phyloP scores from a whole-genome alignment of 1,140 invertebrate genomes.

The Sogatella furcifera region DNA sequence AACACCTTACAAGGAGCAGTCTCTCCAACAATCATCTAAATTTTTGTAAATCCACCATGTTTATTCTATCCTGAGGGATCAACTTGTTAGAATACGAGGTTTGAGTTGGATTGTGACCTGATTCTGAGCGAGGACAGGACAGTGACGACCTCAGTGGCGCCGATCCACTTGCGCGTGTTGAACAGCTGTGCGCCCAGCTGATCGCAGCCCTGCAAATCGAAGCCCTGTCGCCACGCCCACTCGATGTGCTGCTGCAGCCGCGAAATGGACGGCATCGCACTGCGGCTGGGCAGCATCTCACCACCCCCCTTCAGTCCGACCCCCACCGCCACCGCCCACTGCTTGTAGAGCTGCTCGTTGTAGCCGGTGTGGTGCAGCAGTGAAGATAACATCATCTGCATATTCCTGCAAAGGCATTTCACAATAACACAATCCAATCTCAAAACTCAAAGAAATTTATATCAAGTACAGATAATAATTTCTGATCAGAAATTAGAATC shows the following conservation, averaged over 20 bases:
- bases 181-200: slow-evolving; percentile 68
- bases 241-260: slow-evolving; percentile 75
- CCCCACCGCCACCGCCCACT: slow-evolving; percentile 30
- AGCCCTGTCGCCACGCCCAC: slow-evolving; percentile 75
- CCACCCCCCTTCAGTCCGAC: too few species aligned
- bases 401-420: slow-evolving; percentile 66
- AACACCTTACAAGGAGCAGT: too few species aligned
- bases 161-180: slow-evolving; percentile 87
- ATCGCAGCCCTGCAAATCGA: slow-evolving; percentile 73
- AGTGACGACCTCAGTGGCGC: slow-evolving; percentile 75
- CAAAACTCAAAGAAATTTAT: too few species aligned
- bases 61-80: too few species aligned
- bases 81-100: too few species aligned
- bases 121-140: slow-evolving; percentile 66
- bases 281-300: slow-evolving; percentile 44
- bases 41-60: too few species aligned
- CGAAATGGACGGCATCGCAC: slow-evolving; percentile 71
- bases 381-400: slow-evolving; percentile 81
- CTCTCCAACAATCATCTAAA: too few species aligned
- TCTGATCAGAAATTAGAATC: too few species aligned
- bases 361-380: slow-evolving; percentile 62
- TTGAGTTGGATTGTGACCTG: too few species aligned
- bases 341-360: slow-evolving; percentile 49
- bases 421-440: too few species aligned
- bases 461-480: too few species aligned